Evolutionary conservation across 1,140 invertebrate genomes (phyloP), one percentile per base, ranked within the genome.

Genomic region (Sesamia nonagrioides): DNA sequence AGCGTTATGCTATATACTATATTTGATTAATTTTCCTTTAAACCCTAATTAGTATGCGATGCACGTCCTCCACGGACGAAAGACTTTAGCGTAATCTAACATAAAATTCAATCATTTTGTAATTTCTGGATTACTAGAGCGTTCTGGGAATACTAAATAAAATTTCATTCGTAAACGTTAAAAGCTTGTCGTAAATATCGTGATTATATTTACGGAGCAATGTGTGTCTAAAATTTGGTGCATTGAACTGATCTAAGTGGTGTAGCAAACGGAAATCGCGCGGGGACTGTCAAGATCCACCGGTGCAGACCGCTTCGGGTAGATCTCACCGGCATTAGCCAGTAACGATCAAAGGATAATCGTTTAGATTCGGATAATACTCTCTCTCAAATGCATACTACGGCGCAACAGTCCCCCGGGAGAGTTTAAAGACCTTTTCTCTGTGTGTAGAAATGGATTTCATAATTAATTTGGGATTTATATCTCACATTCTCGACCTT

Each of bases 191-290:
- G 7, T 27, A 21, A 17, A 27, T 2, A 33, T 50, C 54, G 11
- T 42, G 37, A 40, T 63, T 40, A 42, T 15, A 21, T 66, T 66
- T 66, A 42, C 17, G n/a, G 42, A 66, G 8, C 17, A 42, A 42
- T 71, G 27, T 69, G 37, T 33, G 73, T 60, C 18, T 68, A 72
- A 58, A 80, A 58, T 45, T 45, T 58, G 42, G 80, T 84, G 72
- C 88, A 85, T 84, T 91, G 91, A 90, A 89, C 88, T 80, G 72
- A 66, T 69, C 73, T 77, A 72, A 61, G 78, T 71, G 37, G 78
- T 54, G 74, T 83, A 72, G 80, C 78, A 78, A 88, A 81, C 87
- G 91, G 89, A 91, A 86, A 82, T 84, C 73, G 69, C 63, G 72
- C 77, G 78, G 79, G 76, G 27, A 54, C 78, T 37, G 58, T 61